phyloP scores from a whole-genome alignment of 1,140 invertebrate genomes.

The Drosophila triauraria region DNA sequence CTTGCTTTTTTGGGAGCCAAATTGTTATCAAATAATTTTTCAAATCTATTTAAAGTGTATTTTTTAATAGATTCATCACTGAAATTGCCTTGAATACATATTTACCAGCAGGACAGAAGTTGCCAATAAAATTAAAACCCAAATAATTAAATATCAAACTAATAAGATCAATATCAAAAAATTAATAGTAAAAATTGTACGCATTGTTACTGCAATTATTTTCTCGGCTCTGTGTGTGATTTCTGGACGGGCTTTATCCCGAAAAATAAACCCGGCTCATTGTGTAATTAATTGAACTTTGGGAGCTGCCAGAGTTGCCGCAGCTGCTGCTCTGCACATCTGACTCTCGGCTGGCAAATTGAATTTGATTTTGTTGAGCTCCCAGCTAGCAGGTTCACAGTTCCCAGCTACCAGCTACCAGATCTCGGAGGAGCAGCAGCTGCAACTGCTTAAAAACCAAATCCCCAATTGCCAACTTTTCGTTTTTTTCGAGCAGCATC shows the following conservation, averaged over 20 bases:
- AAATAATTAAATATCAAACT: background rate
- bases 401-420: background rate
- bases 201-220: too few species aligned
- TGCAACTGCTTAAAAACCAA: slow-evolving; percentile 59
- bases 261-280: slow-evolving; percentile 48
- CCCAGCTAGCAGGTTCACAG: slow-evolving; percentile 6
- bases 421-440: slow-evolving; percentile 38
- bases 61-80: too few species aligned
- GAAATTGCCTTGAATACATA: too few species aligned
- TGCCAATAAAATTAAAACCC: too few species aligned
- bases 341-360: slow-evolving; percentile 29
- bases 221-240: slow-evolving; percentile 7
- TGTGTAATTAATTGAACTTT: slow-evolving; percentile 68
- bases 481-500: slow-evolving; percentile 6
- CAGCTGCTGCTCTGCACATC: slow-evolving; percentile 30
- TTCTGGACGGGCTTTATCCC: background rate
- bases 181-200: too few species aligned
- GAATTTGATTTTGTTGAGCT: slow-evolving; percentile 68
- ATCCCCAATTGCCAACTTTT: slow-evolving; percentile 60
- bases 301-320: slow-evolving; percentile 33
- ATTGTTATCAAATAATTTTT: too few species aligned
- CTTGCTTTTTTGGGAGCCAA: too few species aligned
- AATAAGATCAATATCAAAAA: too few species aligned
- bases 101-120: too few species aligned
- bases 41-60: too few species aligned